Evolutionary conservation across 1,140 invertebrate genomes (phyloP), one percentile per base, ranked within the genome.

Genomic region (Aphis gossypii): DNA sequence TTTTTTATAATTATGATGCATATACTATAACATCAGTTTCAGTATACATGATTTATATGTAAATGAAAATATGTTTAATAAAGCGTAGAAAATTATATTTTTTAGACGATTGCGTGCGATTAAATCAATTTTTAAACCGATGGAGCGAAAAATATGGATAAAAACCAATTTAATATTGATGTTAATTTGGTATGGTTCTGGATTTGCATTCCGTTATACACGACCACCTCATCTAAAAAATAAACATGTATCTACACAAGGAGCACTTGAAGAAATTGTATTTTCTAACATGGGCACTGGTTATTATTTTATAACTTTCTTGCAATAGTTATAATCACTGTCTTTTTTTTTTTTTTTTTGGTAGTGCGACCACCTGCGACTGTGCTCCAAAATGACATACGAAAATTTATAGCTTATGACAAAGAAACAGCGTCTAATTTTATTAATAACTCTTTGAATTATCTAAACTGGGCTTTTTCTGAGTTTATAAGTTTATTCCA

Each of bases 101-200:
- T 68, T 41, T 68, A 92, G 90, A 46, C 60, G 90, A 48, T 35
- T 82, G n/a, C 25, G 48, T 82, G 90, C 68, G 11, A 92, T 92
- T 0, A 23, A 51, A n/a, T 92, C 90, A 35, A 92, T 92, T n/a
- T 51, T 92, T 30, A 83, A 92, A 82, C 44, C 90, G 20, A n/a
- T 1, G 0, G 90, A 92, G 8, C 44, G 60, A 23, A 82, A 82
- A n/a, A 35, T 35, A 21, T 92, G 90, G 90, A 35, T 20, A 2
- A 92, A 92, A 82, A 92, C 90, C 11, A 92, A 83, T 92, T 51
- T 92, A 21, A 35, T 92, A 92, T 51, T 92, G n/a, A 82, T 92
- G 68, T 76, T 92, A 38, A 92, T 92, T n/a, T 92, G 90, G 90
- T 38, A 76, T 48, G 90, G 90, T n/a, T 92, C 90, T 51, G 90